Percentiles rank a stretch among this genome's conserved stretches.
Evolutionary conservation across 30 jellyfish, hydroid and myxozoan genomes (phyloP).

Genomic region (Turritopsis dohrnii): DNA sequence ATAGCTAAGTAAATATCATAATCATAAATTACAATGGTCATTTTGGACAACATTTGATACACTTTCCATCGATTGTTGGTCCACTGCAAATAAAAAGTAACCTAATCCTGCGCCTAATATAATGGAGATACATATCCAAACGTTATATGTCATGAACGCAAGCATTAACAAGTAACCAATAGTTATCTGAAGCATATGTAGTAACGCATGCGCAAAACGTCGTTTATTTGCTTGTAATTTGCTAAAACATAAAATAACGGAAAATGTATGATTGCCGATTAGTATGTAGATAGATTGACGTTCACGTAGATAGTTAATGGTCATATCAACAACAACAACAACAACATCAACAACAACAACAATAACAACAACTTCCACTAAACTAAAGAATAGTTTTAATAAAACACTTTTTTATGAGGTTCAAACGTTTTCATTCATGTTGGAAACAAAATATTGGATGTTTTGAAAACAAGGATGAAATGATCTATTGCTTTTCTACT

Average conservation of each 20-base stretch:
- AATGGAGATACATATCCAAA: conserved; percentile 81
- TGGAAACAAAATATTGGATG: too few relatives aligned
- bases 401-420: too few relatives aligned
- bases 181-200: conserved; percentile 83
- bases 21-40: conserved; percentile 63
- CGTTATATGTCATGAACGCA: conserved; percentile 96
- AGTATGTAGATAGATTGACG: not conserved
- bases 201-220: conserved; percentile 72
- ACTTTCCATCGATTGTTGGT: conserved; percentile 31
- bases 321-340: not conserved
- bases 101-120: conserved; percentile 97
- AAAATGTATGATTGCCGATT: not conserved
- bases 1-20: not conserved
- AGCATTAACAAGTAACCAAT: conserved; percentile 86
- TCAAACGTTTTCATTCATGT: too few relatives aligned
- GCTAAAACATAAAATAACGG: not conserved
- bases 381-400: too few relatives aligned
- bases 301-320: not conserved
- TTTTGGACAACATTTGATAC: conserved; percentile 28
- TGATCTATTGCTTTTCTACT: too few relatives aligned
- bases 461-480: too few relatives aligned
- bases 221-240: not conserved
- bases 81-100: conserved; percentile 82
- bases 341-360: too few relatives aligned
- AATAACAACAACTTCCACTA: too few relatives aligned